These are phyloP conservation scores for Andrena haemorrhoa DNA, from an alignment of 2,888 invertebrate genomes.

Conservation along the genomic window DNA sequence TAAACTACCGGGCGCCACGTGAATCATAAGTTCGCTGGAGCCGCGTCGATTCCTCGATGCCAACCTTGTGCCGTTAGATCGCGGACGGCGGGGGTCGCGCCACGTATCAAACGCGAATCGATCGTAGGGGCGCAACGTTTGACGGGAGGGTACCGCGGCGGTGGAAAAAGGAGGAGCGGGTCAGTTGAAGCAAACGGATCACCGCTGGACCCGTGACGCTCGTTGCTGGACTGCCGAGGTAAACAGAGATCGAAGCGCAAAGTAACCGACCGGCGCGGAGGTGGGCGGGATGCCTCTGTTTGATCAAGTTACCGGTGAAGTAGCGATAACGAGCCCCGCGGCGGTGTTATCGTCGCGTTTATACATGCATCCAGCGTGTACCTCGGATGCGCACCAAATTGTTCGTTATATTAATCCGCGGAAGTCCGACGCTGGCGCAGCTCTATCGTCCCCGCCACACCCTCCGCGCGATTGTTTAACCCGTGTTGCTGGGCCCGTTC, in stretches of 20 bases:
- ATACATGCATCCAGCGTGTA: conserved; percentile 38
- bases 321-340: conserved; percentile 59
- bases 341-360: conserved; percentile 30
- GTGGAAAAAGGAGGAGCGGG: neutral
- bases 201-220: conserved; percentile 24
- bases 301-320: conserved; percentile 57
- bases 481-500: conserved; percentile 62
- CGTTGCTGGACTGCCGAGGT: conserved; percentile 5
- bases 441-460: conserved; percentile 43
- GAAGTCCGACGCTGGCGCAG: conserved; percentile 51
- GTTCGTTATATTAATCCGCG: conserved; percentile 75
- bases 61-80: neutral
- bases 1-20: conserved; percentile 15
- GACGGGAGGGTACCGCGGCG: neutral
- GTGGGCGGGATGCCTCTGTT: conserved; percentile 39
- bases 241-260: conserved; percentile 53
- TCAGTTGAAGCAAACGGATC: conserved; percentile 25
- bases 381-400: conserved; percentile 46
- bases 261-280: neutral
- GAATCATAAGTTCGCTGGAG: conserved; percentile 1
- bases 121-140: neutral
- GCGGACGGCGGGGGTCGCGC: neutral
- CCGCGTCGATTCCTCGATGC: neutral
- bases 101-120: conserved; percentile 29
- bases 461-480: conserved; percentile 67